Evolutionary conservation across 1,140 invertebrate species (phyloP).

Genomic region (Ephestia elutella): DNA sequence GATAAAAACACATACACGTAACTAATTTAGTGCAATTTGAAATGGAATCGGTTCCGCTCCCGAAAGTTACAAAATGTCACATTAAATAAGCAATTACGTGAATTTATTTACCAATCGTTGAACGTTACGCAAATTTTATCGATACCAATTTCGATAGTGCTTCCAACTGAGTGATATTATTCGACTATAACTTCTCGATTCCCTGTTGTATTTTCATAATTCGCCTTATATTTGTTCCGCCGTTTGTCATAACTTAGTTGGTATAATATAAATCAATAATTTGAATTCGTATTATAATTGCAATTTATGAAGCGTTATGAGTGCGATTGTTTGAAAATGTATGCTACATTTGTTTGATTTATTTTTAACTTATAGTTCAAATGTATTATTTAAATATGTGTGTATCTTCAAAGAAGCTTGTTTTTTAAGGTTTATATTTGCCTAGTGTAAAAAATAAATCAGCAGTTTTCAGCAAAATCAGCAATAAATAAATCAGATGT

Average conservation of each 20-base stretch:
- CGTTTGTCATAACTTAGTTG: conserved; percentile 26
- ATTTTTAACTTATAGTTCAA: background rate
- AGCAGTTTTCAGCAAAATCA: too few species aligned
- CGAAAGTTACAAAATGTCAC: conserved; percentile 34
- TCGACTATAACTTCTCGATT: conserved; percentile 53
- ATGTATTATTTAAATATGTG: too few species aligned
- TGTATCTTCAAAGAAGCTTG: too few species aligned
- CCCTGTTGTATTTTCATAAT: conserved; percentile 56
- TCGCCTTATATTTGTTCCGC: conserved; percentile 40
- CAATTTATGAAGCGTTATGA: background rate
- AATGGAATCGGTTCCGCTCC: background rate
- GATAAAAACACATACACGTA: too few species aligned
- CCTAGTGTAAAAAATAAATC: too few species aligned
- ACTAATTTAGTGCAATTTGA: background rate
- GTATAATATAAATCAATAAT: background rate
- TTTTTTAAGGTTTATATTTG: too few species aligned
- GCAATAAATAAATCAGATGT: too few species aligned
- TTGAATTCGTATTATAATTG: background rate
- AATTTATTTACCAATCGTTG: conserved; percentile 55
- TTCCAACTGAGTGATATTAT: conserved; percentile 52
- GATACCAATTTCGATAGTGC: conserved; percentile 68
- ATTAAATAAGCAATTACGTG: conserved; percentile 56
- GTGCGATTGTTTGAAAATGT: background rate
- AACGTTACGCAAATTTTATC: conserved; percentile 61
- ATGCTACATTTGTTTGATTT: background rate